Conservation (phyloP, 2,113 vertebrate species). For the Daphoenositta chrysoptera region DNA sequence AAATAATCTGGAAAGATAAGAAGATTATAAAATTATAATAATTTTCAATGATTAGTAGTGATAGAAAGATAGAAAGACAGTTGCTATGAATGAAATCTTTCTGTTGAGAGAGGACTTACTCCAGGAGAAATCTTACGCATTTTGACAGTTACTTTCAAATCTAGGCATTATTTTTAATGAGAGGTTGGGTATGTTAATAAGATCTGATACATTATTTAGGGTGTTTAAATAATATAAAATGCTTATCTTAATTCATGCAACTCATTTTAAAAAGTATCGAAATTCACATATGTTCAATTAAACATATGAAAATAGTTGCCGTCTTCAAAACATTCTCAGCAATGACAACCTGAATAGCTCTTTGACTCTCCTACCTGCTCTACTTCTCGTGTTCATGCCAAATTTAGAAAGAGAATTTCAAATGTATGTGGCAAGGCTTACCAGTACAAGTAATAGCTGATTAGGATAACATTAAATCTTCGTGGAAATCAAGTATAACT, state of each 20-base stretch:
- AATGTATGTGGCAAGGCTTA: neutral
- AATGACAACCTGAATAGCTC: neutral
- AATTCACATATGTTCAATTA: neutral
- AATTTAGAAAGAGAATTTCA: neutral
- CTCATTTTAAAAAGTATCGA: neutral
- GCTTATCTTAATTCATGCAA: neutral
- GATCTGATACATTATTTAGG: neutral
- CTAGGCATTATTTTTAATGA: neutral
- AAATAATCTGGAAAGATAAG: neutral
- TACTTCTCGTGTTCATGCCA: neutral
- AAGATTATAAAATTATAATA: neutral
- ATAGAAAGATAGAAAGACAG: neutral
- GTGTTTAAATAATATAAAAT: neutral
- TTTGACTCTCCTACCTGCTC: neutral
- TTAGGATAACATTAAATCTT: neutral
- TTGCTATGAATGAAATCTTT: neutral
- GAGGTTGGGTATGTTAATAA: neutral
- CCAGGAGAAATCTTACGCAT: neutral
- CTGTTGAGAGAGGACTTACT: neutral
- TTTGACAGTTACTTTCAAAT: neutral
- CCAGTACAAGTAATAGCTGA: neutral
- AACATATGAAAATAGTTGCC: neutral
- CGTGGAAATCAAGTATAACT: neutral
- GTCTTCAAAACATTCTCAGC: neutral
- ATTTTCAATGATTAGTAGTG: neutral